Evolutionary conservation across 2,113 vertebrate genomes (phyloP).

Genomic region (Phycodurus eques): DNA sequence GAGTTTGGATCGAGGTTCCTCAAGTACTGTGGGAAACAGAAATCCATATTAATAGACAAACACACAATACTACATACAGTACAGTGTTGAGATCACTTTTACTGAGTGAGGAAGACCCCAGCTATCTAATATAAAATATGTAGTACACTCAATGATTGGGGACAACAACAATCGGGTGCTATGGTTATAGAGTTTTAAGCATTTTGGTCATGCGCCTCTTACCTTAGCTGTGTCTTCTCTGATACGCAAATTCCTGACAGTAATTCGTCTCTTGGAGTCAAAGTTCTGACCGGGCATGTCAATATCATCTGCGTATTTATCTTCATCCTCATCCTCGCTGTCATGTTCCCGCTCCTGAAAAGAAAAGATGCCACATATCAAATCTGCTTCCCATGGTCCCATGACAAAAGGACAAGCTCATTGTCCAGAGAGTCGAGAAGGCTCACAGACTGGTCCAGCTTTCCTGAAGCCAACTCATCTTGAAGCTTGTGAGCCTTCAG

Average conservation of each 20-base stretch:
- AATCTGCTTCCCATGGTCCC: not conserved
- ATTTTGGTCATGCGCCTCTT: conserved; percentile 12
- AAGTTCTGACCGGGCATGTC: conserved; percentile 99
- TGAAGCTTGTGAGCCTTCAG: conserved; percentile 96
- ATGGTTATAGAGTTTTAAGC: not conserved
- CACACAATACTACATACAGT: not conserved
- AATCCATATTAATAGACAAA: not conserved
- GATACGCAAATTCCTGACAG: conserved; percentile 93
- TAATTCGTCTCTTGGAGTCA: conserved; percentile 96
- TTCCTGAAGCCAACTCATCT: conserved; percentile 94
- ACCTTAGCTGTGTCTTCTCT: conserved; percentile 98
- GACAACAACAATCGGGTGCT: not conserved
- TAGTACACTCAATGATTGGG: too few relatives aligned
- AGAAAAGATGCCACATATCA: not conserved
- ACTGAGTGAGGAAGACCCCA: too few relatives aligned
- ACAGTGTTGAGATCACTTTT: too few relatives aligned
- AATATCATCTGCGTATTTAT: conserved; percentile 97
- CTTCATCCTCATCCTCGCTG: conserved; percentile 97
- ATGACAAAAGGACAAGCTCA: not conserved
- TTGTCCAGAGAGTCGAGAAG: not conserved
- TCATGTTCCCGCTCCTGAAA: conserved; percentile 89
- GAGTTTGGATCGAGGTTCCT: conserved; percentile 98
- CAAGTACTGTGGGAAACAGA: conserved; percentile 79
- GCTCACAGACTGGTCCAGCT: conserved; percentile 88
- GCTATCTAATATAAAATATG: too few relatives aligned